A percentile compares a stretch with the other conserved stretches of the same genome.
phyloP scores from a whole-genome alignment of 2,113 vertebrate genomes.

The Oreotragus oreotragus region DNA sequence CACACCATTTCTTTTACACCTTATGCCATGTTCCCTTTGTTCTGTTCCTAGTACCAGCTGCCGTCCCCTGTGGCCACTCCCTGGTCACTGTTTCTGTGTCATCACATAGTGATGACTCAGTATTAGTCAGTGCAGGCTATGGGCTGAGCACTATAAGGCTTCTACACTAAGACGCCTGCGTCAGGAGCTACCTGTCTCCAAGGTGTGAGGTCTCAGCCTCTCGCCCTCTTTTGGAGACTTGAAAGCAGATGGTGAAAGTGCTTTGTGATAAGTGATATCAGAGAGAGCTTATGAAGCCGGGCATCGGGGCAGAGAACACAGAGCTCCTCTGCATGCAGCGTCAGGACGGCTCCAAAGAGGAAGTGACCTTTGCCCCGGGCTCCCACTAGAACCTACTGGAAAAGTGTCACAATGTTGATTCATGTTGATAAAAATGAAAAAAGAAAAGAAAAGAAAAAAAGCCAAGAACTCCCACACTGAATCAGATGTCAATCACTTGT shows the following conservation, averaged over 20 bases:
- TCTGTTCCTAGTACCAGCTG: neutral
- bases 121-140: neutral
- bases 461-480: neutral
- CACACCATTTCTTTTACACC: neutral
- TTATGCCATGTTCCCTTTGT: neutral
- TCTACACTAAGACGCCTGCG: neutral
- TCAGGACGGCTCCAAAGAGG: neutral
- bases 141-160: too few relatives aligned
- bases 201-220: neutral
- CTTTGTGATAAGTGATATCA: neutral
- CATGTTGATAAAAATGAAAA: conserved; percentile 1
- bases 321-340: neutral
- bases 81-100: neutral
- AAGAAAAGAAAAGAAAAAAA: neutral
- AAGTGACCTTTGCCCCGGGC: neutral
- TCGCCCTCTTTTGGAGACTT: neutral
- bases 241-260: neutral
- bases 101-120: too few relatives aligned
- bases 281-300: neutral
- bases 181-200: neutral
- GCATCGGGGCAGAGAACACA: neutral
- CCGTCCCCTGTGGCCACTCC: neutral
- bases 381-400: neutral
- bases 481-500: neutral
- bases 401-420: neutral